Evolutionary conservation across 2,888 invertebrate species (phyloP), one percentile per base, ranked within the genome.

Genomic region (Dorcus parallelipipedus): DNA sequence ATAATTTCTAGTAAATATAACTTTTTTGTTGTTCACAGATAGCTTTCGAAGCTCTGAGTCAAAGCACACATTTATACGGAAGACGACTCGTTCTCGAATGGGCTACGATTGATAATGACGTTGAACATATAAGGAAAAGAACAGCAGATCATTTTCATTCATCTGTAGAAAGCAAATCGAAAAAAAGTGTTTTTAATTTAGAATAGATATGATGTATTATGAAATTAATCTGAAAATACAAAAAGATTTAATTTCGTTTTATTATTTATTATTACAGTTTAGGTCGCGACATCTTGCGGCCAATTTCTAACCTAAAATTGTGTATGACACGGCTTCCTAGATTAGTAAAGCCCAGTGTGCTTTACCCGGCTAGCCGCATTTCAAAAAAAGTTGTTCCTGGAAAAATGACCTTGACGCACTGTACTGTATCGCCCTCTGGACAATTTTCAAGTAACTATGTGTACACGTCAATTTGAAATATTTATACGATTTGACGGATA

Each of bases 31-130:
- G 58, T 67, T 81, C 83, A 41, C 76, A 93, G 90, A 85, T 88
- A 74, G 98, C 98, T 0, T 96, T 97, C 78, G 91, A 95, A 63
- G 89, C 94, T 0, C 76, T 97, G n/a, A 89, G 91, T 68, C 93
- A 93, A 76, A 97, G 97, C 70, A 98, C 98, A 54, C 99, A 99
- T 85, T 90, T 99, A 79, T 98, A 95, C 78, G 98, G 98, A 1
- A 84, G 98, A 65, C 84, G 97, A 55, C 81, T 99, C 69, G 97
- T 96, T 0, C 80, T 99, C 59, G 97, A 99, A 81, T 99, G 98
- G 98, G 95, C 96, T 0, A 85, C 90, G 56, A 84, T 87, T 50
- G 87, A 87, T 39, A 84, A 82, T 73, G 86, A 86, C 62, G 83
- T 97, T 6, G 88, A 89, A 9, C 85, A 90, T 62, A 80, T 97